Percentiles rank a stretch among this genome's conserved stretches.
Conservation (phyloP, 2,888 invertebrate genomes). For the Sinelater perroti region DNA sequence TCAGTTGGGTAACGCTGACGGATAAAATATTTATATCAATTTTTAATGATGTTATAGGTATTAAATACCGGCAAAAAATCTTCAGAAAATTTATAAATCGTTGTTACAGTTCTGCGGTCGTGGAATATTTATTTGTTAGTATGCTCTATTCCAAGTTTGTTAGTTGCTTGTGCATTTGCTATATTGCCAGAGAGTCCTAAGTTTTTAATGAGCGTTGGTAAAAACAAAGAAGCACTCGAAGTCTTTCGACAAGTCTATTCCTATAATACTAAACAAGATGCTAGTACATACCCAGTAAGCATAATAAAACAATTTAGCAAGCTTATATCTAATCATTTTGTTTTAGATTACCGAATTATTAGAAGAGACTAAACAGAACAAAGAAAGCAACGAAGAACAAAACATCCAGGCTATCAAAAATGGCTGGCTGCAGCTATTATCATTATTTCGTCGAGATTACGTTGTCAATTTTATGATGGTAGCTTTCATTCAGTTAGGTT, state of each 20-base stretch:
- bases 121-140: constrained; percentile 71
- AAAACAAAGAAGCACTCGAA: constrained; percentile 71
- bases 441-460: too few species aligned
- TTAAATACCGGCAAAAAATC: too few species aligned
- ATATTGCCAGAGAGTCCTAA: constrained; percentile 82
- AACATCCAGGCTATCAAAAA: too few species aligned
- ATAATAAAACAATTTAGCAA: too few species aligned
- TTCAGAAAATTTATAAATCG: neutral
- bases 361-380: too few species aligned
- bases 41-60: constrained; percentile 21
- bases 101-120: constrained; percentile 69
- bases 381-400: too few species aligned
- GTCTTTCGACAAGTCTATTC: constrained; percentile 72
- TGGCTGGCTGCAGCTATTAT: too few species aligned
- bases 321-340: too few species aligned
- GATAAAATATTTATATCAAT: constrained; percentile 62
- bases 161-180: constrained; percentile 69
- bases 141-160: constrained; percentile 71
- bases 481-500: too few species aligned
- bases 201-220: constrained; percentile 75
- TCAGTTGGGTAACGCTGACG: constrained; percentile 79
- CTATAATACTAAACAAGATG: constrained; percentile 70
- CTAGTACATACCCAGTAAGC: constrained; percentile 74
- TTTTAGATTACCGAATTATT: too few species aligned
- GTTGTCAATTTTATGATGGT: too few species aligned